A percentile compares a stretch with the other conserved stretches of the same genome.
These are phyloP conservation scores for Gopherus flavomarginatus DNA, from an alignment of 2,113 vertebrate species.

Conservation along the genomic window DNA sequence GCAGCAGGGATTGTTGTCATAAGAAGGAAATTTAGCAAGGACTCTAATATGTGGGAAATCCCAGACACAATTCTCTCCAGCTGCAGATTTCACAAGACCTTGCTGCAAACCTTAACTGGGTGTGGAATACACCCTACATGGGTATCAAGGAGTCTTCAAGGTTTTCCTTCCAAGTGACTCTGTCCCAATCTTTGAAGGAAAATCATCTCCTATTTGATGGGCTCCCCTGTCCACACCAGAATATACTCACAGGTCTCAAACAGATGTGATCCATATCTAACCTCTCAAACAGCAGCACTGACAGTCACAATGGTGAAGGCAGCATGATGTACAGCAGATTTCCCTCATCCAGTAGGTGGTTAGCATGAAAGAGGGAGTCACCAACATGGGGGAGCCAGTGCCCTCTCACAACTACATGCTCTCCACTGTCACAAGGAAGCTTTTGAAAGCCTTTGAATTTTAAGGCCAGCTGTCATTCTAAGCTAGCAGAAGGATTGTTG, in stretches of 20 bases:
- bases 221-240: neutral
- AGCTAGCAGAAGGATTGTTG: neutral
- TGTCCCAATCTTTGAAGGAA: constrained; percentile 11
- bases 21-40: constrained; percentile 18
- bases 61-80: constrained; percentile 3
- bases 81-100: constrained; percentile 16
- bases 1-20: constrained; percentile 12
- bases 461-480: neutral
- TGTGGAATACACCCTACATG: constrained; percentile 35
- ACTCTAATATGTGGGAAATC: neutral
- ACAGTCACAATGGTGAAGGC: neutral
- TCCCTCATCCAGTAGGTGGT: neutral
- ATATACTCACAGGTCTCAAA: neutral
- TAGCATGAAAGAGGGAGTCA: neutral
- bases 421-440: neutral
- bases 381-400: neutral
- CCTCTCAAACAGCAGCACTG: neutral
- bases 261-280: neutral
- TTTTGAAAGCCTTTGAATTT: neutral
- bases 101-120: constrained; percentile 14
- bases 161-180: constrained; percentile 15
- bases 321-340: neutral
- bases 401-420: neutral
- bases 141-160: constrained; percentile 19
- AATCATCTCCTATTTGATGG: constrained; percentile 11